Evolutionary conservation across 2,888 invertebrate species (phyloP).

Genomic region (Orchesella flavescens): DNA sequence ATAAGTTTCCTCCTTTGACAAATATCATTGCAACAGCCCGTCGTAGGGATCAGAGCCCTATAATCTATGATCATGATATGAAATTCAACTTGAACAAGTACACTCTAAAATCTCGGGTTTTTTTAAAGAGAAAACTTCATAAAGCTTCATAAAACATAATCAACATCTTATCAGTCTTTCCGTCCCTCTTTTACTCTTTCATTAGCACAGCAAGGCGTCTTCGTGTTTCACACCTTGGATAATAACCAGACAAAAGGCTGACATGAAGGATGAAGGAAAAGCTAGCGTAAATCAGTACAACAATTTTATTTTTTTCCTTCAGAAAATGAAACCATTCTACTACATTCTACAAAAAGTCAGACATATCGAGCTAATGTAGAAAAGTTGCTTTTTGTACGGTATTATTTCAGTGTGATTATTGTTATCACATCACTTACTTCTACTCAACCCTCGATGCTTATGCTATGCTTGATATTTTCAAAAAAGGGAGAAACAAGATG

Average conservation of each 20-base stretch:
- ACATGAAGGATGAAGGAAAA: no score
- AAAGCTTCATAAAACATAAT: neutral
- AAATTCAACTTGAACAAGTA: no score
- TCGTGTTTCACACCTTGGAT: constrained; percentile 69
- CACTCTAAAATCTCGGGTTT: neutral
- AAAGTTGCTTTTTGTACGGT: neutral
- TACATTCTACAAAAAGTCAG: neutral
- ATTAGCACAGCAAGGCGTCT: constrained; percentile 66
- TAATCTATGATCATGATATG: no score
- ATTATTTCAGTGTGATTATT: neutral
- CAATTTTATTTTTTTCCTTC: no score
- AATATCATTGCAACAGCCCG: no score
- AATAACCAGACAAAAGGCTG: constrained; percentile 48
- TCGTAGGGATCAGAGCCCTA: no score
- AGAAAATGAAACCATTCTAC: neutral
- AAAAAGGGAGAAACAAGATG: neutral
- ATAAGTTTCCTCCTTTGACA: constrained; percentile 7
- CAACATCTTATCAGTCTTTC: constrained; percentile 1
- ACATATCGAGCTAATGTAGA: neutral
- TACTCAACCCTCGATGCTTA: neutral
- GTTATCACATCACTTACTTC: no score
- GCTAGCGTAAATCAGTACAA: no score
- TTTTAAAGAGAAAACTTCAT: no score
- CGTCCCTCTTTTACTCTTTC: constrained; percentile 53
- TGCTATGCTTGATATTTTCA: no score